A percentile compares a stretch with the other conserved stretches of the same genome.
These are phyloP conservation scores for Tylochromis polylepis DNA, from an alignment of 2,113 vertebrate genomes.

Conservation along the genomic window DNA sequence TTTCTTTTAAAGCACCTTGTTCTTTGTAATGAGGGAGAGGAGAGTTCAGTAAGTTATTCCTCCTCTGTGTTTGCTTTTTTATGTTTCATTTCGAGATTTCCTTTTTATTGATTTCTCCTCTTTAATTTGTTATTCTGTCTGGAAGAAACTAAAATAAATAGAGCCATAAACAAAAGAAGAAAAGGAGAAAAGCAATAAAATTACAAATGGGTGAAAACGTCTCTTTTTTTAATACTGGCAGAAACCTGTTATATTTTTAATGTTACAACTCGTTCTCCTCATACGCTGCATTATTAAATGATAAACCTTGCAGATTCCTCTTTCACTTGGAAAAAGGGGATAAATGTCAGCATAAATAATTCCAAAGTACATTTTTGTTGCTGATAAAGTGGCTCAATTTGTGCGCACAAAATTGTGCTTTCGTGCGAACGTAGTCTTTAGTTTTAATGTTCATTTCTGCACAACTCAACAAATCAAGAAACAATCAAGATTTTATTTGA, in stretches of 20 bases:
- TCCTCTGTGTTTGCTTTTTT: background rate
- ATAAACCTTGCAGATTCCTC: background rate
- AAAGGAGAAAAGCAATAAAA: background rate
- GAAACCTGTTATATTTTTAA: background rate
- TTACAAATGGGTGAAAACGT: background rate
- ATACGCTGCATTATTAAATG: background rate
- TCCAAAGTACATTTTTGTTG: background rate
- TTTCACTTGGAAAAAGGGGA: background rate
- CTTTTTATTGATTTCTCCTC: background rate
- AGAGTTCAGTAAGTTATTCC: background rate
- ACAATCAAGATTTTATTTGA: background rate
- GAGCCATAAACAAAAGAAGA: background rate
- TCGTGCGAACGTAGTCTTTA: background rate
- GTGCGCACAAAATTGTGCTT: background rate
- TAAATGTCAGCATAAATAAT: background rate
- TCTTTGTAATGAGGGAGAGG: background rate
- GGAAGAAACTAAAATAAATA: background rate
- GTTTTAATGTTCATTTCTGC: background rate
- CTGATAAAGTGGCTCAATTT: background rate
- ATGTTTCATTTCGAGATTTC: background rate
- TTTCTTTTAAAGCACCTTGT: background rate
- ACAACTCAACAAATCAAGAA: background rate
- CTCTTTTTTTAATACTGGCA: background rate
- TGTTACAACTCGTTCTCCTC: background rate
- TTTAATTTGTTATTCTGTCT: background rate